Conservation (phyloP, 2,797 vertebrate species). For the Tamandua tetradactyla region DNA sequence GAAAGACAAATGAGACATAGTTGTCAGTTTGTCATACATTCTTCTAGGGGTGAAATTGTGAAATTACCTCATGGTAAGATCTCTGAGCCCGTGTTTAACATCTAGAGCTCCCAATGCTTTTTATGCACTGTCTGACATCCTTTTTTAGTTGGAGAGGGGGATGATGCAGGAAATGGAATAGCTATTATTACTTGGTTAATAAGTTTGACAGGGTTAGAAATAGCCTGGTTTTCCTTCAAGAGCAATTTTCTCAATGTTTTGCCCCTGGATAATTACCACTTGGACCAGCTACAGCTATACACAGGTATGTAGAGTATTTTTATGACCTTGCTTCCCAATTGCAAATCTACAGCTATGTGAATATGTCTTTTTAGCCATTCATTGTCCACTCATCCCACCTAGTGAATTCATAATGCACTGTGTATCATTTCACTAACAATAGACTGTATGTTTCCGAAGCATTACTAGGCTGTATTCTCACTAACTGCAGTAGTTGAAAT, state of each 20-base stretch:
- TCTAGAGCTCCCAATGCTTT: slow-evolving; percentile 49
- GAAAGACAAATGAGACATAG: slow-evolving; percentile 62
- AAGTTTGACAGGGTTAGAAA: slow-evolving; percentile 54
- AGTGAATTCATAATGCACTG: slow-evolving; percentile 54
- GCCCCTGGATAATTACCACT: slow-evolving; percentile 26
- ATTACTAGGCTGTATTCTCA: not conserved
- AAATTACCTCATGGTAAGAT: slow-evolving; percentile 36
- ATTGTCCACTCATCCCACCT: slow-evolving; percentile 46
- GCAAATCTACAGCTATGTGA: not conserved
- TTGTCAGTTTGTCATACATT: slow-evolving; percentile 69
- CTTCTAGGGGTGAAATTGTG: slow-evolving; percentile 38
- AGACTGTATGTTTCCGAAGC: not conserved
- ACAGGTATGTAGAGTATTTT: not conserved
- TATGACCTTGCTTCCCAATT: slow-evolving; percentile 50
- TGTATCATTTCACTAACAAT: slow-evolving; percentile 6
- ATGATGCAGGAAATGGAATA: slow-evolving; percentile 3
- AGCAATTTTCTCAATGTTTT: slow-evolving; percentile 54
- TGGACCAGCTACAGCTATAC: slow-evolving; percentile 5
- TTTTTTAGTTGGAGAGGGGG: slow-evolving; percentile 32
- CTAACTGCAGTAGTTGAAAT: slow-evolving; percentile 27
- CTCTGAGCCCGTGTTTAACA: slow-evolving; percentile 28
- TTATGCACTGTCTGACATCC: not conserved
- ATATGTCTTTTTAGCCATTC: slow-evolving; percentile 26
- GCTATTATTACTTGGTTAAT: slow-evolving; percentile 46
- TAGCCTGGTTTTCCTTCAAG: slow-evolving; percentile 29